Evolutionary conservation across 1,140 invertebrate genomes (phyloP), one percentile per base, ranked within the genome.

Genomic region (Akabosia matsudoensis): DNA sequence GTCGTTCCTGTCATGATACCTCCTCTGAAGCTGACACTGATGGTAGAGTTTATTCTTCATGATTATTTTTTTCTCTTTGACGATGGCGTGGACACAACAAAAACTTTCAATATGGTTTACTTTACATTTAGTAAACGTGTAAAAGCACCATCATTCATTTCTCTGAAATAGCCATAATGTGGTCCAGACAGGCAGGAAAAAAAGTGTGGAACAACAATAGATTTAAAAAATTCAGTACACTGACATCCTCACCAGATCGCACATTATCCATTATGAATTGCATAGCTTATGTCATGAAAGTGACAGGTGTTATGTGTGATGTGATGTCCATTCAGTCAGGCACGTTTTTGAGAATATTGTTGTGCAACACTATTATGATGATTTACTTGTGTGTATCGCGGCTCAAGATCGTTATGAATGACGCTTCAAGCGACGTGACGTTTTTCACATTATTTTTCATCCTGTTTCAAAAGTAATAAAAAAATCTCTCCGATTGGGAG

Each of bases 91-190:
- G 18, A 45, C 7, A 18, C 7, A 45, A 18, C 37, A 7, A 45
- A 45, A 45, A 45, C 18, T 45, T 10, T 45, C 18, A 45, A 45
- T 45, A 45, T 45, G 7, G 7, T 45, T 45, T 45, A 45, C 37
- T 45, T 45, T 45, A 18, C 37, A 45, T 45, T 45, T 10, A 45
- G 18, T 45, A 18, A 18, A 45, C 7, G 37, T 45, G 37, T 45
- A n/a, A 61, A 16, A n/a, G 54, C 54, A 51, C n/a, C 10, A 61
- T 61, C 54, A 61, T 61, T 61, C 54, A 61, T 61, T 61, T 61
- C 24, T 16, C 54, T 61, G 54, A 16, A 13, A 61, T 61, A 16
- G 24, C 13, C 54, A 61, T 61, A 61, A 61, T 61, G 24, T 45
- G 37, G 37, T 7, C 37, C 37, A 45, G 7, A 18, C 37, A 45